Evolutionary conservation across 2,113 vertebrate species (phyloP), one percentile per base, ranked within the genome.

Genomic region (Melanocharis versteri): DNA sequence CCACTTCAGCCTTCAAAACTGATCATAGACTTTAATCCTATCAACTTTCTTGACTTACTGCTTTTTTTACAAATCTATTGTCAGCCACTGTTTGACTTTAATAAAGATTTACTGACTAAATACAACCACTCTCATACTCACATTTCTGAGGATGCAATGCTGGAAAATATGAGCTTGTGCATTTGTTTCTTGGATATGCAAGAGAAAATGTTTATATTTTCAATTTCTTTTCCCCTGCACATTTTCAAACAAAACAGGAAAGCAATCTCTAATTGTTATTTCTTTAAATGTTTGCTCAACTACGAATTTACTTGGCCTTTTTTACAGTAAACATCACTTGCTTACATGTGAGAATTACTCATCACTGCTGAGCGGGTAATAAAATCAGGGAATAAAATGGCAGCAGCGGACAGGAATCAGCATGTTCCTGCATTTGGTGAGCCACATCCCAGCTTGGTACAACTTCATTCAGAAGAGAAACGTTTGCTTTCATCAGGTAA

Each of bases 161-260:
- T 64, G n/a, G 37, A 87, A 94, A 28, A 64, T 20, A 33, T 1
- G 7, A 94, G 11, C 15, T 84, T 2, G 3, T 65, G 13, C 21
- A 54, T 57, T 85, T 83, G 15, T 61, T 90, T 76, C 15, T 83
- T 62, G 21, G 17, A 51, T 70, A 54, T 33, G 8, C 56, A 65
- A 78, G 28, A 71, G 6, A 89, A 92, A 93, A 39, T 35, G 13
- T 73, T 93, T 65, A 37, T 39, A 28, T 64, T 93, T 82, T 64
- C 24, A 30, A 8, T 21, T n/a, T 57, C 7, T 44, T 39, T 15
- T 0, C 11, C 17, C 15, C 21, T 20, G 30, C 48, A 19, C 65
- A 66, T 89, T 93, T 93, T 58, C n/a, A 94, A 91, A 91, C 40
- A 79, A 76, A 89, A 69, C 45, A 92, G 7, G 21, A 89, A 79